Evolutionary conservation across 2,113 vertebrate species (phyloP).

Genomic region (Mesembrinibis cayennensis): DNA sequence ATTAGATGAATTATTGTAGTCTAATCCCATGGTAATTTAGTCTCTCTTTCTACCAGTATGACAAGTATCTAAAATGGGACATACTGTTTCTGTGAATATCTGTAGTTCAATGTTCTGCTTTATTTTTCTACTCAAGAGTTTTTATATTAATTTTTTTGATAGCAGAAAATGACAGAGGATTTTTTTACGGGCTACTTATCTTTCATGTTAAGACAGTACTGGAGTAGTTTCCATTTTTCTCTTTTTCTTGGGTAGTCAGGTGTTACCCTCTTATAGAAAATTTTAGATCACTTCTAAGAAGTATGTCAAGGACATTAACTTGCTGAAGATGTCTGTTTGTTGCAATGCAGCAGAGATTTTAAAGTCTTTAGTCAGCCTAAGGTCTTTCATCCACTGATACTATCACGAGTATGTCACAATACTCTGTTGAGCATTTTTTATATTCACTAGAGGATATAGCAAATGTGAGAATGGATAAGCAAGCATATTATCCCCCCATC

Average conservation of each 20-base stretch:
- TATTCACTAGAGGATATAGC: neutral
- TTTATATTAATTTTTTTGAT: neutral
- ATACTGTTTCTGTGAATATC: neutral
- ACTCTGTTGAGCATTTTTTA: neutral
- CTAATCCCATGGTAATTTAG: neutral
- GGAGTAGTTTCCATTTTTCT: neutral
- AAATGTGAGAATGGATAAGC: neutral
- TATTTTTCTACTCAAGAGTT: neutral
- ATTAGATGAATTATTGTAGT: neutral
- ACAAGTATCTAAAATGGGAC: neutral
- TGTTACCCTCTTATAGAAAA: neutral
- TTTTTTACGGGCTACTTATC: neutral
- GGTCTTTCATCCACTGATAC: neutral
- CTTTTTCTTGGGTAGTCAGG: neutral
- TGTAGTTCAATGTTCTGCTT: neutral
- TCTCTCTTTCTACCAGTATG: neutral
- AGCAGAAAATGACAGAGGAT: neutral
- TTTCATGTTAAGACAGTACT: neutral
- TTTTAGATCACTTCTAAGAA: neutral
- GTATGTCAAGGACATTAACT: constrained; percentile 44
- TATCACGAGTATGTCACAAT: neutral
- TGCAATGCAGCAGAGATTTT: neutral
- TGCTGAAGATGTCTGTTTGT: neutral
- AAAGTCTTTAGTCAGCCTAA: neutral
- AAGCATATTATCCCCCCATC: neutral